Evolutionary conservation across 2,797 vertebrate genomes (phyloP).

Genomic region (Allobates femoralis): DNA sequence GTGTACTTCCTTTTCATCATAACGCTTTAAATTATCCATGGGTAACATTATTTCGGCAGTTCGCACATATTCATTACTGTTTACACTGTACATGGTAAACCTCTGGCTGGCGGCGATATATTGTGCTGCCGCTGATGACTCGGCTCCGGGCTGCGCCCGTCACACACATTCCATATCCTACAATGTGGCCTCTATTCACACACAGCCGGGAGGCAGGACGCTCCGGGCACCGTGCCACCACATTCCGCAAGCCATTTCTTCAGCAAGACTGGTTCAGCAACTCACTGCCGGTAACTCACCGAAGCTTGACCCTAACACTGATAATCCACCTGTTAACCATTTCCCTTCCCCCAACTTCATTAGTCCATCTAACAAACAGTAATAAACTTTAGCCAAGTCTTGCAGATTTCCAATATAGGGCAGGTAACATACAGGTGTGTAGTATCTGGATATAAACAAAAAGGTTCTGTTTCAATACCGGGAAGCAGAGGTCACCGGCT

Average conservation of each 20-base stretch:
- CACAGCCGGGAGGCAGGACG: background rate
- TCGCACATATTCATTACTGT: background rate
- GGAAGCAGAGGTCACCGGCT: too few species aligned
- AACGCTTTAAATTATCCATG: too few species aligned
- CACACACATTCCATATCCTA: slow-evolving; percentile 13
- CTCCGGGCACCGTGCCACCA: background rate
- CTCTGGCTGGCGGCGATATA: background rate
- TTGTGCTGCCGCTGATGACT: background rate
- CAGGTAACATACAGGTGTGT: too few species aligned
- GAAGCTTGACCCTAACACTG: slow-evolving; percentile 16
- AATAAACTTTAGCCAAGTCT: too few species aligned
- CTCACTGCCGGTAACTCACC: background rate
- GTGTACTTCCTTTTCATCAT: too few species aligned
- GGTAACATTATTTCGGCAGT: background rate
- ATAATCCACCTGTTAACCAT: slow-evolving; percentile 23
- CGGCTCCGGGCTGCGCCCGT: slow-evolving; percentile 7
- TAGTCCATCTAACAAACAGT: too few species aligned
- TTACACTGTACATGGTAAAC: background rate
- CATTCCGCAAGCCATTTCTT: slow-evolving; percentile 12
- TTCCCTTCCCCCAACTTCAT: too few species aligned
- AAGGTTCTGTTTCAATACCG: too few species aligned
- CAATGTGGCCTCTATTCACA: slow-evolving; percentile 4
- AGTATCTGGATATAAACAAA: too few species aligned
- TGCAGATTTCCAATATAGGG: too few species aligned
- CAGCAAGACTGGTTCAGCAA: slow-evolving; percentile 23